These are phyloP conservation scores for Neolamprologus variostigma DNA, from an alignment of 2,113 vertebrate species.

Conservation along the genomic window DNA sequence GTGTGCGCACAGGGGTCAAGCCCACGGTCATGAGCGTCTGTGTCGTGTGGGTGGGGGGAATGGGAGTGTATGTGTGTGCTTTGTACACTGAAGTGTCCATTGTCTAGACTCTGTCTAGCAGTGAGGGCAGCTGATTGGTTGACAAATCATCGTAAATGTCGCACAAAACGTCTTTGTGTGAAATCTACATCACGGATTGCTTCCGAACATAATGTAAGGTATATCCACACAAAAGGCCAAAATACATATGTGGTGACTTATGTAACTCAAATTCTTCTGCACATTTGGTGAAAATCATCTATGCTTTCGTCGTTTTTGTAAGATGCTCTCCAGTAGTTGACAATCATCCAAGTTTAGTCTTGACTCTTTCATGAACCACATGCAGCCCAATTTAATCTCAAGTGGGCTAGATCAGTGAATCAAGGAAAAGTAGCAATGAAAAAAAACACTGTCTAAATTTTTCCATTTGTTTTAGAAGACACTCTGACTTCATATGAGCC, in stretches of 20 bases:
- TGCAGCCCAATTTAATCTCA: not conserved
- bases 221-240: not conserved
- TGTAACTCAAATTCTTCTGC: not conserved
- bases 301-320: not conserved
- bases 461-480: not conserved
- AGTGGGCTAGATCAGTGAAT: not conserved
- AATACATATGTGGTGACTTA: not conserved
- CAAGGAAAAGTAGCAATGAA: not conserved
- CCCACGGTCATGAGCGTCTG: constrained; percentile 35
- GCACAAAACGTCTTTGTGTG: not conserved
- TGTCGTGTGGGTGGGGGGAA: not conserved
- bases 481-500: not conserved
- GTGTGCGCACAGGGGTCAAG: constrained; percentile 24
- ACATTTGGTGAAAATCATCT: not conserved
- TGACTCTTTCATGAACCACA: not conserved
- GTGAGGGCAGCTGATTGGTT: constrained; percentile 5
- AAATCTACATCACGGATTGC: not conserved
- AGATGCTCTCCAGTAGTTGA: not conserved
- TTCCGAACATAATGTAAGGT: not conserved
- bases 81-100: not conserved
- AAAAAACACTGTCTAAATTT: not conserved
- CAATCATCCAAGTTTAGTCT: not conserved
- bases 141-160: not conserved
- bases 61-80: not conserved
- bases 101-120: constrained; percentile 31